Evolutionary conservation across 2,888 invertebrate species (phyloP), one percentile per base, ranked within the genome.

Genomic region (Drosophila antonietae): DNA sequence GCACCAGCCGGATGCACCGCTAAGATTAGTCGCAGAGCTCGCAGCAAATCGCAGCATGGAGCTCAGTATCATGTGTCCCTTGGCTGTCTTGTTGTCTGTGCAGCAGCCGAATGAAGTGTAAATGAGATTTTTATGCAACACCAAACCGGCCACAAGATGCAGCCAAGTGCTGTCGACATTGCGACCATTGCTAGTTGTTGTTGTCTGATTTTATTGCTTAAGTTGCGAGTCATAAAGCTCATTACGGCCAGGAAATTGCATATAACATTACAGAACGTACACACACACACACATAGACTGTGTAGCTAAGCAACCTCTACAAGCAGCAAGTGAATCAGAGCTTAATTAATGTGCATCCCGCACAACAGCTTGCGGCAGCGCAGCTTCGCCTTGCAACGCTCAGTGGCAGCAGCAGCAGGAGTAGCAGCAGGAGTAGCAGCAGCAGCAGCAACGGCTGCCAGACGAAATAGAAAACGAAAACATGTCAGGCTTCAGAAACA

Each of bases 71-170:
- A 51, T 73, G 62, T 78, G 81, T 73, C 77, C 77, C 81, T 78
- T 77, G 81, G 39, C 33, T 53, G 31, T n/a, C 33, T 33, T 51
- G 51, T 35, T 20, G 80, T 64, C 66, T 69, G 39, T 73, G 63
- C 62, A 62, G 58, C 57, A 71, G 69, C 68, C 67, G 73, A 77
- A 83, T 80, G 74, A 80, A 80, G 74, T 78, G 78, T 78, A 84
- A 90, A 84, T 84, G 89, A 87, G 73, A 78, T 86, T 84, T 84
- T 90, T 88, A 88, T 84, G 86, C 90, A 89, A 89, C 83, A 88
- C 88, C 88, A 82, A 75, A 53, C 65, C 69, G 86, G 67, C 83
- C 83, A 73, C 89, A 83, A 83, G 88, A 85, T 85, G 88, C 86
- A 78, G 61, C 55, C 68, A 67, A 67, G 66, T 68, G 66, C 59